phyloP scores from a whole-genome alignment of 2,888 invertebrate genomes.

The Mycalesis mineus region DNA sequence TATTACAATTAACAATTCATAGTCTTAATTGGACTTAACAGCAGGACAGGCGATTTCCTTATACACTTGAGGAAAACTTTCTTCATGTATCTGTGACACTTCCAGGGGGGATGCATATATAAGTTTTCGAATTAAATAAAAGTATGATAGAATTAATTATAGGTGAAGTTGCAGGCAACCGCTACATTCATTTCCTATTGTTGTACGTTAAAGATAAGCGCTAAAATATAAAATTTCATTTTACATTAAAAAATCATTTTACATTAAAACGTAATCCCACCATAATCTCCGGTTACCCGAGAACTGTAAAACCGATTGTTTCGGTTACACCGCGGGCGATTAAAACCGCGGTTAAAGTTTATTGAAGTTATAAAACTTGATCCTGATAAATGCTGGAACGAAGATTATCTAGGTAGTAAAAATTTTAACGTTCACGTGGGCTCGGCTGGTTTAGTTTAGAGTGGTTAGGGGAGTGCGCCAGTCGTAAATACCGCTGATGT shows the following conservation, averaged over 20 bases:
- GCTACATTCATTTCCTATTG: no score
- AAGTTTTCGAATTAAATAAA: no score
- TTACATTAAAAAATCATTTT: background rate
- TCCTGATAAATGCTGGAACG: slow-evolving; percentile 33
- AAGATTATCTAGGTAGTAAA: slow-evolving; percentile 30
- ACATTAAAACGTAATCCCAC: background rate
- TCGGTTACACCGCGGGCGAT: slow-evolving; percentile 17
- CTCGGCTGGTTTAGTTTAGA: slow-evolving; percentile 8
- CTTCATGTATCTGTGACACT: no score
- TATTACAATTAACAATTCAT: no score
- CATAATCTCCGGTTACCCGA: slow-evolving; percentile 15
- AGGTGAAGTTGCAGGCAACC: no score
- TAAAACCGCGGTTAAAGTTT: slow-evolving; percentile 36
- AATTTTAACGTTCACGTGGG: slow-evolving; percentile 27
- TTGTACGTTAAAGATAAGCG: no score
- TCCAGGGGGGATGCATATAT: no score
- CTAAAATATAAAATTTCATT: no score
- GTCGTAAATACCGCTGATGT: slow-evolving; percentile 9
- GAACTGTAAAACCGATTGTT: slow-evolving; percentile 17
- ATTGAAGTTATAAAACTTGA: slow-evolving; percentile 38
- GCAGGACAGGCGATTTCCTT: no score
- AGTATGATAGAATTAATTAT: no score
- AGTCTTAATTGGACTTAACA: no score
- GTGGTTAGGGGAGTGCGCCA: background rate
- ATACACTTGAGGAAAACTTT: no score